Base-by-base conservation (phyloP, 1,140 invertebrate genomes). In the Acromyrmex charruanus region DNA sequence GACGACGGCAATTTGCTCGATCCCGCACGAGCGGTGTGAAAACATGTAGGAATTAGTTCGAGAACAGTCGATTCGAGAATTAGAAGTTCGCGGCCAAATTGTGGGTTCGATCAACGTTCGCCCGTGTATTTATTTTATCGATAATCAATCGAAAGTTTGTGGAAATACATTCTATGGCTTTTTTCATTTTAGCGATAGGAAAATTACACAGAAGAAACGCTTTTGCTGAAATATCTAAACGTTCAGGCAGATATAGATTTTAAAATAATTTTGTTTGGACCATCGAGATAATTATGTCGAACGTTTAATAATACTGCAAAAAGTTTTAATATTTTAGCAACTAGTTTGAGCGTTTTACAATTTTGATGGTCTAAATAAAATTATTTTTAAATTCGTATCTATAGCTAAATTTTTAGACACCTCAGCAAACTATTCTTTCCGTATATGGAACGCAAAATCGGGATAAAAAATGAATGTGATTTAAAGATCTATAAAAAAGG, bases 31-130 rank as follows among this genome's bases (percentile, higher is more conserved):
- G 35, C 68, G 69, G 16, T 44, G 55, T 14, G 39, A 25, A 25
- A 63, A 84, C 71, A 75, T 39, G 39, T 74, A 18, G 55, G 55
- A 44, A 84, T 75, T 84, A 84, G 58, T 75, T 72, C 44, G 28
- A 18, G 66, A 81, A 18, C 10, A 12, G 2, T 12, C 39, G 39
- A 44, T 10, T 59, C 59, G 80, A 51, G 55, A 84, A 84, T 75
- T 84, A 61, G 80, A 49, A 51, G 25, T 10, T 35, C 7, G n/a
- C 35, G 65, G 10, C 39, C 53, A 25, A 82, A 82, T 21, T 21
- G 25, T 7, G 12, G 28, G 16, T 49, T 49, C 18, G 51, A 71
- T 71, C 31, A 14, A 44, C 18, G 16, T 35, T 18, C 28, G 2
- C 31, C 1, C 9, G 53, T 14, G 21, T 21, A 14, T 75, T n/a